Base-by-base conservation (phyloP, 2,888 invertebrate genomes). In the Alcis repandata region DNA sequence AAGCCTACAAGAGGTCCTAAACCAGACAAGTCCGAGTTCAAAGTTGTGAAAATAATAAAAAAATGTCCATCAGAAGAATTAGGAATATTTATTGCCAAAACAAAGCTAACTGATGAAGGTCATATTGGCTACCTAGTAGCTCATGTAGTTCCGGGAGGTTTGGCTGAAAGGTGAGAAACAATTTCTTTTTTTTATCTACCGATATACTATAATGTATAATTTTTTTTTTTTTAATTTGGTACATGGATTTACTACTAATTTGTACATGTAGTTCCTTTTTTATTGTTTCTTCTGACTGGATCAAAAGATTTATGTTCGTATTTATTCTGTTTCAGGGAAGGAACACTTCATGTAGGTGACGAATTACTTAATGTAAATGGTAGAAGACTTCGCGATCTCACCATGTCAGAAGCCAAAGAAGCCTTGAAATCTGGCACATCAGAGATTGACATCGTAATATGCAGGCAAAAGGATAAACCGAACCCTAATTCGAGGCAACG, bases 341-440 rank as follows among this genome's bases (percentile, higher is more conserved):
- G 96, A 0, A 94, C 95, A 0, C 85, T 97, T 59, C 93, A 94
- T 59, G 94, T 96, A 36, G 96, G 96, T 13, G 96, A 97, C 80
- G 96, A 96, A 80, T 94, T 97, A 27, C 92, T 96, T 27, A 96
- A 96, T 71, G 96, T 96, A 6, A 96, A 96, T 79, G 96, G 96
- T 11, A 94, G 94, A 68, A 91, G 95, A 73, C 90, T 97, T 53
- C 94, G 95, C 6, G 95, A 96, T 53, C 87, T 96, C 17, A 94
- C 94, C 32, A 95, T 95, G 95, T 85, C 94, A 0, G 95, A 95
- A 84, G 95, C 95, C 46, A 94, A 95, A 77, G 95, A 95, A 84
- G 94, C 95, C n/a, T 87, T 96, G 4, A 94, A 94, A 72, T 95
- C 94, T 36, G 94, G 94, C 0, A 91, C 94, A 19, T 90, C 95